Evolutionary conservation across 2,113 vertebrate species (phyloP).

Genomic region (Ramphastos sulfuratus): DNA sequence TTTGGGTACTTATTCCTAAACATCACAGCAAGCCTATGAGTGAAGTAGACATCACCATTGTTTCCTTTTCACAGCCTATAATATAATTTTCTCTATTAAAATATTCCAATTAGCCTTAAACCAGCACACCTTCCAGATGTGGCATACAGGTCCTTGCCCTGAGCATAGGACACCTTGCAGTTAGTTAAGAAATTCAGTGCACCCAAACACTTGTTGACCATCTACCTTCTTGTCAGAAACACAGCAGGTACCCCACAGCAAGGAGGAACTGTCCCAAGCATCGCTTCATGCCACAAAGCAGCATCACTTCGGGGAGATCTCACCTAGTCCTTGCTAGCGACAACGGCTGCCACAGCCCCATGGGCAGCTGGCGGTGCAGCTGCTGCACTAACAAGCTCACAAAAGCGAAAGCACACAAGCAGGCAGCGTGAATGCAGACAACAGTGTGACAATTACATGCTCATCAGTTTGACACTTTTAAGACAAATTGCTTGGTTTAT

Average conservation of each 20-base stretch:
- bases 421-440: constrained; percentile 2
- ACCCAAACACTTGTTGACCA: not conserved
- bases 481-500: constrained; percentile 25
- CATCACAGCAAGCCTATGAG: too few relatives aligned
- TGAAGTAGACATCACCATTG: too few relatives aligned
- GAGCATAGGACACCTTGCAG: not conserved
- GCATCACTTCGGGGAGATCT: not conserved
- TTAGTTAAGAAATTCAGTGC: not conserved
- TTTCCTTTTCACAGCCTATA: too few relatives aligned
- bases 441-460: constrained; percentile 36
- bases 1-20: too few relatives aligned
- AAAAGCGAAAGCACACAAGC: not conserved
- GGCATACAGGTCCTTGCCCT: fast-evolving
- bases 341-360: not conserved
- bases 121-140: too few relatives aligned
- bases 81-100: too few relatives aligned
- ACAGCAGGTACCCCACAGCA: not conserved
- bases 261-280: not conserved
- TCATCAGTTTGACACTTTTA: constrained; percentile 20
- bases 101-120: too few relatives aligned
- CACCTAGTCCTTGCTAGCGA: not conserved
- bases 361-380: fast-evolving
- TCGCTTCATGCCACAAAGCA: fast-evolving
- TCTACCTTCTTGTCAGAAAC: not conserved
- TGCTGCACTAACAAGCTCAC: not conserved